A percentile compares a stretch with the other conserved stretches of the same genome.
phyloP scores from a whole-genome alignment of 35 echinoderm and acorn worm species.

The Strongylocentrotus purpuratus region DNA sequence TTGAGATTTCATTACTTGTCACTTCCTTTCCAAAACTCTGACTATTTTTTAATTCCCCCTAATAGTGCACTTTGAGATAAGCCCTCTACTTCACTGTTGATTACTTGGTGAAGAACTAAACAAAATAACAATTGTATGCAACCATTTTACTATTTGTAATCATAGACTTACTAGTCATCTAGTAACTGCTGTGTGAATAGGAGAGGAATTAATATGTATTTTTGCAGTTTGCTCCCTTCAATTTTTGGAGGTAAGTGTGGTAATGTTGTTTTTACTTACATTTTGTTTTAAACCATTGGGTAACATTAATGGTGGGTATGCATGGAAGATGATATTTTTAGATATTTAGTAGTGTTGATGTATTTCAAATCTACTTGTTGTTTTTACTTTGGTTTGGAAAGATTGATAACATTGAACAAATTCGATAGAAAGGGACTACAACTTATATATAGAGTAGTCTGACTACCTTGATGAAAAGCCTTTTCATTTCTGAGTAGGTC shows the following conservation, averaged over 20 bases:
- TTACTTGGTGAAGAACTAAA: background rate
- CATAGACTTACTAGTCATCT: background rate
- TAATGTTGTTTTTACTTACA: background rate
- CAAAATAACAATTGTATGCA: background rate
- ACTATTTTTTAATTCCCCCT: background rate
- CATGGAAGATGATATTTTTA: background rate
- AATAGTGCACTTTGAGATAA: background rate
- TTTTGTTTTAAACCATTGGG: background rate
- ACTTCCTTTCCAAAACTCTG: conserved; percentile 6
- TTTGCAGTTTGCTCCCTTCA: background rate
- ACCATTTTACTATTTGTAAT: background rate
- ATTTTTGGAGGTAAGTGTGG: background rate
- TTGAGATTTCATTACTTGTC: conserved; percentile 3
- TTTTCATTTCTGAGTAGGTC: background rate
- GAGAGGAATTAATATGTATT: background rate
- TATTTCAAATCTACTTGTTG: background rate
- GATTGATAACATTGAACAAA: background rate
- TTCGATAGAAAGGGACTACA: background rate
- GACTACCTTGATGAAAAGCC: background rate
- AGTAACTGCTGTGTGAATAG: background rate
- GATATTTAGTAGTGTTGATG: background rate
- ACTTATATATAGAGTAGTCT: background rate
- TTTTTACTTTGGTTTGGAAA: background rate
- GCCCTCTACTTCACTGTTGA: background rate
- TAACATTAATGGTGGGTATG: background rate